Percentiles rank a stretch among this genome's conserved stretches.
Conservation (phyloP, 2,888 invertebrate species). For the Drosophila incognita region DNA sequence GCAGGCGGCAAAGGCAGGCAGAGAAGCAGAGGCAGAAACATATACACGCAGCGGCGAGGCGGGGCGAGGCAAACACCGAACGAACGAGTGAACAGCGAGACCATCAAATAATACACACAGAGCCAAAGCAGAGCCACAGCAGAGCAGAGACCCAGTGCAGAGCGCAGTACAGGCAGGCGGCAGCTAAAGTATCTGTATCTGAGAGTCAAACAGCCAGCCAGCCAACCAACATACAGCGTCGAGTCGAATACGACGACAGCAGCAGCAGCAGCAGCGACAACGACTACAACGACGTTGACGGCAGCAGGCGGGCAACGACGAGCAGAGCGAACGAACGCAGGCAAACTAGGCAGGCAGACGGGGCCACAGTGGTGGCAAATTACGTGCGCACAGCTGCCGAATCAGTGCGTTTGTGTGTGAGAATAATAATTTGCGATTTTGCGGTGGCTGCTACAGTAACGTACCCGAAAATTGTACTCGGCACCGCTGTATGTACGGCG, state of each 20-base stretch:
- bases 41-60: constrained; percentile 35
- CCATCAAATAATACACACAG: constrained; percentile 76
- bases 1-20: constrained; percentile 29
- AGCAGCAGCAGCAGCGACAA: constrained; percentile 23
- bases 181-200: constrained; percentile 78
- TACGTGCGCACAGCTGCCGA: constrained; percentile 50
- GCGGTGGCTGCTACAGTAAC: constrained; percentile 57
- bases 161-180: constrained; percentile 67
- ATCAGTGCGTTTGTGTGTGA: constrained; percentile 43
- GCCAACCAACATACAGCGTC: constrained; percentile 65
- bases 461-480: constrained; percentile 33
- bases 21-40: constrained; percentile 55
- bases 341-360: constrained; percentile 36
- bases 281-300: constrained; percentile 18
- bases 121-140: constrained; percentile 49
- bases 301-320: constrained; percentile 36
- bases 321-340: constrained; percentile 36
- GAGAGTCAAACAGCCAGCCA: constrained; percentile 62
- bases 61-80: constrained; percentile 30
- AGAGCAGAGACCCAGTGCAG: constrained; percentile 45
- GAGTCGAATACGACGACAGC: constrained; percentile 27
- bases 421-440: constrained; percentile 63
- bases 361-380: constrained; percentile 72
- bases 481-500: constrained; percentile 46
- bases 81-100: constrained; percentile 78